Evolutionary conservation across 1,140 invertebrate genomes (phyloP).

Genomic region (Drosophila aff.): DNA sequence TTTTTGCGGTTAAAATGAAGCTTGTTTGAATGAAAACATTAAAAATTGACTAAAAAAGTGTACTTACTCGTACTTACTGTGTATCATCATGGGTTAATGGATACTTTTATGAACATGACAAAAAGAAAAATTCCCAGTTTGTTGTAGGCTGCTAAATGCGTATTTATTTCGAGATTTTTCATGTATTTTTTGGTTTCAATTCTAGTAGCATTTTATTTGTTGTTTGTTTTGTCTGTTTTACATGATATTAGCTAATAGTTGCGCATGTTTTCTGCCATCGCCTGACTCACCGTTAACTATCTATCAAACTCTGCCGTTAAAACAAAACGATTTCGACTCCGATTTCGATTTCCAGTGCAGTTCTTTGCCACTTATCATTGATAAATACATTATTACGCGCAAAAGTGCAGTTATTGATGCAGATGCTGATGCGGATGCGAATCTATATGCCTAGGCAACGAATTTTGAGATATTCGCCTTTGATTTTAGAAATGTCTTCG

Average conservation of each 20-base stretch:
- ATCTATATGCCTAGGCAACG: conserved; percentile 65
- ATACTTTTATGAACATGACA: too few species aligned
- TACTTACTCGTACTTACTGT: background rate
- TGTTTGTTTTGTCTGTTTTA: conserved; percentile 73
- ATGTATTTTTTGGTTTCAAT: conserved; percentile 76
- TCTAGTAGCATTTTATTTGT: conserved; percentile 82
- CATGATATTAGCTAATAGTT: conserved; percentile 83
- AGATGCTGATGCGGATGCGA: conserved; percentile 68
- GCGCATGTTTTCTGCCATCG: conserved; percentile 61
- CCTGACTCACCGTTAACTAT: conserved; percentile 22
- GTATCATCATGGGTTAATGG: background rate
- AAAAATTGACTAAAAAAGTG: too few species aligned
- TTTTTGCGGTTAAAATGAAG: background rate
- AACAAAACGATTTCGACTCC: conserved; percentile 65
- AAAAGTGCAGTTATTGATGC: conserved; percentile 58
- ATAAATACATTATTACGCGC: conserved; percentile 63
- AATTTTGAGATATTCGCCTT: conserved; percentile 63
- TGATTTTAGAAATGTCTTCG: conserved; percentile 53
- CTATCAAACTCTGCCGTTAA: conserved; percentile 42
- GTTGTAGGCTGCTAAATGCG: conserved; percentile 79
- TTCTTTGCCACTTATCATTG: conserved; percentile 63
- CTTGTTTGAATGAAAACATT: background rate
- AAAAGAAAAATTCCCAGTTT: conserved; percentile 10
- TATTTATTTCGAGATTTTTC: conserved; percentile 80
- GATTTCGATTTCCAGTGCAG: conserved; percentile 54